Evolutionary conservation across 2,888 invertebrate genomes (phyloP).

Genomic region (Onthophagus sagittarius): DNA sequence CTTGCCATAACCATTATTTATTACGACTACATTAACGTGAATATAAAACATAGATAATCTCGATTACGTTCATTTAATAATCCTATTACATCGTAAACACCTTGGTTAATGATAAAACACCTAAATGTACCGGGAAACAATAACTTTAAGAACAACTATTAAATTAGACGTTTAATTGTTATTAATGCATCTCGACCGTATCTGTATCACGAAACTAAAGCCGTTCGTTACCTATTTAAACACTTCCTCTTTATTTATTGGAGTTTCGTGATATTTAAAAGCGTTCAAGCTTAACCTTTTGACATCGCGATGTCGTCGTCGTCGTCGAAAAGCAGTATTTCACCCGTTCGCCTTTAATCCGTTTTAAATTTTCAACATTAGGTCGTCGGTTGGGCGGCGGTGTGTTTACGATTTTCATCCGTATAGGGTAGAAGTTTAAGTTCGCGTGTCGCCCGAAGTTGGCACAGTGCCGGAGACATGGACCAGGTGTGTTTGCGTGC

Average conservation of each 20-base stretch:
- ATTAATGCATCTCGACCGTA: background rate
- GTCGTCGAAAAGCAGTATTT: background rate
- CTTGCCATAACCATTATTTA: no score
- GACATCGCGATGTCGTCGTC: background rate
- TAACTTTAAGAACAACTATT: background rate
- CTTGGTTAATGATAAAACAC: background rate
- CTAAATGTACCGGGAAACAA: background rate
- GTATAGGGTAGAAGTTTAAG: background rate
- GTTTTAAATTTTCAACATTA: background rate
- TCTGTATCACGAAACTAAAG: background rate
- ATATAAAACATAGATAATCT: background rate
- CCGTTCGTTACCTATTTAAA: background rate
- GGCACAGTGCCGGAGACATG: constrained; percentile 10
- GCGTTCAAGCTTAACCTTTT: background rate
- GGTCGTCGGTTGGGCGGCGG: background rate
- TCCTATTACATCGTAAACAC: background rate
- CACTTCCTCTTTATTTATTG: background rate
- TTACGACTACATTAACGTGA: no score
- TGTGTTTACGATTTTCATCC: background rate
- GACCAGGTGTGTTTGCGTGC: constrained; percentile 34
- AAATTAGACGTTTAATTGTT: background rate
- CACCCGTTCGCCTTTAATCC: background rate
- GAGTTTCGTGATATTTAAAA: background rate
- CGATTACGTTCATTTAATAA: background rate
- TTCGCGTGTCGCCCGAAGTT: background rate